Percentiles rank a stretch among this genome's conserved stretches.
phyloP scores from a whole-genome alignment of 2,888 invertebrate species.

The Spilarctia lutea region DNA sequence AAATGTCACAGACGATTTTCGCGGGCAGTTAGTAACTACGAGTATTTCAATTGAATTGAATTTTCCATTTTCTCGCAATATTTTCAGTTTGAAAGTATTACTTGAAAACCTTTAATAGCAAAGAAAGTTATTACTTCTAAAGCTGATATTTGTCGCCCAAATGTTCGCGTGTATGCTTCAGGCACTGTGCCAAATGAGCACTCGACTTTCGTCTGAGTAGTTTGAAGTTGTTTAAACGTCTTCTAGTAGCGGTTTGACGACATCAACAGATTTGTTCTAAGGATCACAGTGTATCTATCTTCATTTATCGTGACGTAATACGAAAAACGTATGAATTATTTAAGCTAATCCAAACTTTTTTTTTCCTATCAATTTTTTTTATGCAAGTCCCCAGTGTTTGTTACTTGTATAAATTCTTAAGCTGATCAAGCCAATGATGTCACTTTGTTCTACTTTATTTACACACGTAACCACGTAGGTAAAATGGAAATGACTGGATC shows the following conservation, averaged over 20 bases:
- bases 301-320: not conserved
- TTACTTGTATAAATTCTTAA: too few relatives aligned
- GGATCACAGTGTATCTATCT: not conserved
- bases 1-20: too few relatives aligned
- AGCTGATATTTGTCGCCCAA: not conserved
- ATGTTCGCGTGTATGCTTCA: not conserved
- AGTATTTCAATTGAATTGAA: too few relatives aligned
- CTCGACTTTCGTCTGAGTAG: not conserved
- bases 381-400: too few relatives aligned
- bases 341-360: not conserved
- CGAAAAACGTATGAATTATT: not conserved
- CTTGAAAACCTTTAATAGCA: not conserved
- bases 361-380: too few relatives aligned
- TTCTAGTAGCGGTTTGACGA: not conserved
- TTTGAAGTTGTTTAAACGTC: not conserved
- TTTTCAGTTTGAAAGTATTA: not conserved
- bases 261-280: not conserved
- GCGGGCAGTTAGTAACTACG: too few relatives aligned
- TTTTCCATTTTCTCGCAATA: not conserved
- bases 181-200: not conserved
- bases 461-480: too few relatives aligned
- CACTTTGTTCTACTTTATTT: too few relatives aligned
- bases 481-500: too few relatives aligned
- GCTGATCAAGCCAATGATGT: too few relatives aligned
- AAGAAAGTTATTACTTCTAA: not conserved